Base-by-base conservation (phyloP, 2,797 vertebrate genomes). In the Hozukius guyotensis region DNA sequence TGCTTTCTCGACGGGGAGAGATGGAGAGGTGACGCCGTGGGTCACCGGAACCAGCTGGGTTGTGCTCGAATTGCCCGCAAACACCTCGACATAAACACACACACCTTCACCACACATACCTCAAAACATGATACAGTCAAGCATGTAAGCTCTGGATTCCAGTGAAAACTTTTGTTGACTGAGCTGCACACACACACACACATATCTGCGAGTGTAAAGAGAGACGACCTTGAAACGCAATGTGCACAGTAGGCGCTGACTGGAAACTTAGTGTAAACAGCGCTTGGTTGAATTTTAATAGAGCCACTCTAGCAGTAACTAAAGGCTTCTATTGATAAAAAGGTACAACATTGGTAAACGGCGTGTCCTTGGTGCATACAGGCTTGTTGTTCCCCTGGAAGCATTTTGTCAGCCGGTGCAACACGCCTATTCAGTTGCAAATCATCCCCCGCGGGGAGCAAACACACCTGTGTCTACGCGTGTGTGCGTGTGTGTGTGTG, bases 221-320 rank as follows among this genome's bases (percentile, higher is more conserved):
- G 66, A 69, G 52, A 46, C 61, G 84, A 88, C 92, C 90, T 94
- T 93, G 89, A 88, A 25, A 25, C 77, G 46, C 70, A 77, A 42
- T 62, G 69, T 73, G 68, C 82, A 46, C 68, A 57, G 65, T 5
- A 60, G 64, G 27, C 79, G 74, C 34, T 63, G 84, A 75, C 75
- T 77, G 76, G 80, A 83, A 84, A 77, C 84, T 84, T 75, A 78
- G 74, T 34, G 72, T 85, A 93, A 93, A 92, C 83, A 92, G 64
- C 59, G 55, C 72, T 72, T 61, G 80, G 89, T 79, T 88, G 91
- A 87, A 89, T 88, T 88, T 90, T 85, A 91, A 93, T 87, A 60
- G 85, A 88, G 66, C 25, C 56, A 18, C 72, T 77, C 67, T 2
- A 18, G 32, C 80, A 73, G 49, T 55, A 64, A 77, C 62, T 57